Base-by-base conservation (phyloP, 2,888 invertebrate genomes). In the Drosophila barbarae region DNA sequence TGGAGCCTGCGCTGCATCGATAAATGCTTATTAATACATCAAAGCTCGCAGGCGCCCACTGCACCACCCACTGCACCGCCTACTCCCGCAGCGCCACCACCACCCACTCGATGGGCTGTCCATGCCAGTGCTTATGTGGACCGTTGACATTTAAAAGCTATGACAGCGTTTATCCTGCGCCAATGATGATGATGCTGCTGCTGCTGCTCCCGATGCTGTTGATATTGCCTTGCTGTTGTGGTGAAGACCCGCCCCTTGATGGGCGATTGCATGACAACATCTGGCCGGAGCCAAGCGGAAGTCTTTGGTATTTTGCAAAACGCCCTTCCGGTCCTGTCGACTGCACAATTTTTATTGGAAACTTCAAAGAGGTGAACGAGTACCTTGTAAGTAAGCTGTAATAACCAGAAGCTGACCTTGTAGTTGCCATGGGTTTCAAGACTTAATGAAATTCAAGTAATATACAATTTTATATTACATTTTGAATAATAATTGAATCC, bases 91-190 rank as follows among this genome's bases (percentile, higher is more conserved):
- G 34, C 30, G 15, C 6, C 41, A 5, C 38, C 30, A 18, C 38
- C 30, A 21, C 35, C 28, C 52, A 30, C 38, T 34, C 18, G 30
- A 35, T 53, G 59, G 69, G 49, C 44, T 55, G 55, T 71, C 65
- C 65, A 44, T 54, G 71, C 50, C 71, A 52, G 56, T 63, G 60
- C 53, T 69, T 70, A 54, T 68, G 38, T 44, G 49, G 59, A 49
- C 52, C 52, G 52, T 52, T 64, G 83, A 83, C 83, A 83, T 83
- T 85, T 83, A 84, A 84, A 75, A 61, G 85, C 68, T 65, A 69
- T 69, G 76, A 72, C 85, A 73, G 69, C 67, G 67, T 72, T 78
- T 74, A 78, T 79, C 74, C 76, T 53, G 18, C 47, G 44, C 44
- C 30, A 6, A 47, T 38, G 63, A 39, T 63, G 34, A 51, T 51